Evolutionary conservation across 2,888 invertebrate genomes (phyloP).

Genomic region (Acanthoscelides obtectus): DNA sequence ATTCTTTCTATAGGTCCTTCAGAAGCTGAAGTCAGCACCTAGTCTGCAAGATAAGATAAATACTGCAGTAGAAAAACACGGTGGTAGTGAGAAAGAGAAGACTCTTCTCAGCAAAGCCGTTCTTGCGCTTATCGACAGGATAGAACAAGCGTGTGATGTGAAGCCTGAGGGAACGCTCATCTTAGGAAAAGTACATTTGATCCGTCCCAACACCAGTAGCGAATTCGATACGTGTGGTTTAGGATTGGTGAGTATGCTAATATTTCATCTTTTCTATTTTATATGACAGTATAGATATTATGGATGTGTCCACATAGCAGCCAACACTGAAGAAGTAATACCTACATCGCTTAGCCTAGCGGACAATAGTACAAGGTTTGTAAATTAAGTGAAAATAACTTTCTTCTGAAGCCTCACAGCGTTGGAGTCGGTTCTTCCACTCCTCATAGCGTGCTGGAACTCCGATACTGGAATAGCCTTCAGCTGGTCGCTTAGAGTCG

Average conservation of each 20-base stretch:
- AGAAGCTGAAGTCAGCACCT: constrained; percentile 28
- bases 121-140: constrained; percentile 29
- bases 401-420: too few species aligned
- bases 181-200: constrained; percentile 35
- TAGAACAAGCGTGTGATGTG: constrained; percentile 30
- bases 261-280: too few species aligned
- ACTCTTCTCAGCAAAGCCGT: constrained; percentile 29
- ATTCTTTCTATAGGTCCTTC: constrained; percentile 30
- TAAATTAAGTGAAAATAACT: too few species aligned
- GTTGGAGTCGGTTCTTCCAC: too few species aligned
- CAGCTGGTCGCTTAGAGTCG: too few species aligned
- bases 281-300: too few species aligned
- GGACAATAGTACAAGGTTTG: too few species aligned
- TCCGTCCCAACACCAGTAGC: constrained; percentile 40
- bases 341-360: too few species aligned
- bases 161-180: constrained; percentile 32
- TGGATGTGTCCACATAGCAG: too few species aligned
- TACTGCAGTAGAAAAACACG: constrained; percentile 28
- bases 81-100: constrained; percentile 27
- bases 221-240: constrained; percentile 42
- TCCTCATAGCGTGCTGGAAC: too few species aligned
- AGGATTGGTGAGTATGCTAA: constrained; percentile 33
- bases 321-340: too few species aligned
- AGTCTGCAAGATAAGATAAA: constrained; percentile 35
- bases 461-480: too few species aligned